A percentile compares a stretch with the other conserved stretches of the same genome.
These are phyloP conservation scores for Ophion obscuratus DNA, from an alignment of 2,888 invertebrate genomes.

Conservation along the genomic window DNA sequence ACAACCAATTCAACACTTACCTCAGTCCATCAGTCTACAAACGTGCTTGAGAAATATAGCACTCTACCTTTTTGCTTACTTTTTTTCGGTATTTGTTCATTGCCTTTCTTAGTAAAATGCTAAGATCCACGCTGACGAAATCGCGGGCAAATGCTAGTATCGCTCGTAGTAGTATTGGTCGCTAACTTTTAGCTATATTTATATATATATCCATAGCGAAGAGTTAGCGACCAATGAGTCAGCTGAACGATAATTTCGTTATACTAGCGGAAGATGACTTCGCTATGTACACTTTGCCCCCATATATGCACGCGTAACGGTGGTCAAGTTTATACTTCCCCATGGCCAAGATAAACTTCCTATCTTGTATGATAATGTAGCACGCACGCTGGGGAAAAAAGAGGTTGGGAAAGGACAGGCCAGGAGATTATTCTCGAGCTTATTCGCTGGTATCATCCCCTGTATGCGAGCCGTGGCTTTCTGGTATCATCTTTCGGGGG, in stretches of 20 bases:
- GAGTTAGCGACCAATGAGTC: conserved; percentile 21
- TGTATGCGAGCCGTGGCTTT: not conserved
- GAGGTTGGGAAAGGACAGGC: conserved; percentile 1
- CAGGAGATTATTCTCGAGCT: conserved; percentile 19
- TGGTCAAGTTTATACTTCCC: not conserved
- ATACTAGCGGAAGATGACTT: not conserved
- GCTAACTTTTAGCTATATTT: no score
- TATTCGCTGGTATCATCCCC: conserved; percentile 19
- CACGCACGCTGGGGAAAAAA: not conserved
- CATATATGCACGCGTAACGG: not conserved
- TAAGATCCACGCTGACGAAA: no score
- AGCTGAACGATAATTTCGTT: conserved; percentile 10
- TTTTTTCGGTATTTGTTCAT: no score
- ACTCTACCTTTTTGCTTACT: no score
- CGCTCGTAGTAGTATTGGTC: no score
- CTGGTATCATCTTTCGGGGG: conserved; percentile 13
- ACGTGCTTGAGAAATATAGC: no score
- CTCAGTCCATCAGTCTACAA: no score
- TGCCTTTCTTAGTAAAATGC: no score
- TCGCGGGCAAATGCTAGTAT: no score
- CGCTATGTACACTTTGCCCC: not conserved
- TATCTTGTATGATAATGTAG: conserved; percentile 1
- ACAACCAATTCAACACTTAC: no score
- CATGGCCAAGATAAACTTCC: conserved; percentile 18
- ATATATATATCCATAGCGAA: not conserved